Evolutionary conservation across 1,140 invertebrate species (phyloP).

Genomic region (Hypsibius dujardini): DNA sequence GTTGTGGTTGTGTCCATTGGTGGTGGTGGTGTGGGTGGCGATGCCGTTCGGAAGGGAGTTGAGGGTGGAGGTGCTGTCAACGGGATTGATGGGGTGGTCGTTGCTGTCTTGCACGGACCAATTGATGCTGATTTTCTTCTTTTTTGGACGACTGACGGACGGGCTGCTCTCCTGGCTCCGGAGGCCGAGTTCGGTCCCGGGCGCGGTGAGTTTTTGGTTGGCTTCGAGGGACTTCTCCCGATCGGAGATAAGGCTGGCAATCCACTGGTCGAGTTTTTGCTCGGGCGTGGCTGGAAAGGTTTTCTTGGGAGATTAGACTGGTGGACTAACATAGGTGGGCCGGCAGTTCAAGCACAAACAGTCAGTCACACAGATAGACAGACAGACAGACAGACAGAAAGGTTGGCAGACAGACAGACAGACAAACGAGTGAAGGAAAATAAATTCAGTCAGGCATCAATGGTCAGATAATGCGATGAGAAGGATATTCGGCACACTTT

Average conservation of each 20-base stretch:
- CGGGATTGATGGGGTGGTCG: neutral
- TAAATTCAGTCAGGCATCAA: too few relatives aligned
- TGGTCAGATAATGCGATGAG: too few relatives aligned
- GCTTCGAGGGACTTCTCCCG: slow-evolving; percentile 20
- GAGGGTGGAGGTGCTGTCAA: neutral
- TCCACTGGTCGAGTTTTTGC: neutral
- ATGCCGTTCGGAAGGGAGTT: too few relatives aligned
- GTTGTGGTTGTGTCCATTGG: neutral
- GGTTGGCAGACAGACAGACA: too few relatives aligned
- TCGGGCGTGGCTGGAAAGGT: neutral
- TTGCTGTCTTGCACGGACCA: neutral
- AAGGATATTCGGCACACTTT: too few relatives aligned
- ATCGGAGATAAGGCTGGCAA: neutral
- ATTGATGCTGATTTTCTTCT: slow-evolving; percentile 15
- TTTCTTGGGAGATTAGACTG: too few relatives aligned
- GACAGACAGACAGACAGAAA: too few relatives aligned
- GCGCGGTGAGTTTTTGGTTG: slow-evolving; percentile 7
- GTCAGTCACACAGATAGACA: too few relatives aligned
- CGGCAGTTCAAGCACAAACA: too few relatives aligned
- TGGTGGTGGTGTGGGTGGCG: neutral
- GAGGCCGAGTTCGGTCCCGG: neutral
- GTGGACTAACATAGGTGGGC: too few relatives aligned
- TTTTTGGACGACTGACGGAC: neutral
- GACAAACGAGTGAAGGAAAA: too few relatives aligned
- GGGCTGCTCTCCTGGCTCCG: neutral